phyloP scores from a whole-genome alignment of 2,888 invertebrate species.

The Osmoderma eremita region DNA sequence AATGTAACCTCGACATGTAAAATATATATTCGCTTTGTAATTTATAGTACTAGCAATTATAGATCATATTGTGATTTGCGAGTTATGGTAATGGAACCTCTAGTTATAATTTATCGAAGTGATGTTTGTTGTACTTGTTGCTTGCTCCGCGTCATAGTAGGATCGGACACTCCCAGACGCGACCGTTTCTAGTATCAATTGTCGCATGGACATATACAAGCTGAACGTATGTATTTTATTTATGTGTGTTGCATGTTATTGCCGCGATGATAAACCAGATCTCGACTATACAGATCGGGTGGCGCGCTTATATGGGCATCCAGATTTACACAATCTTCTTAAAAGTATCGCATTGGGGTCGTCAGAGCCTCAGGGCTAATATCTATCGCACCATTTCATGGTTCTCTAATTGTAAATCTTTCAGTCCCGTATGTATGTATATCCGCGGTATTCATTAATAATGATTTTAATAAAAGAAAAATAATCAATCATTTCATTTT shows the following conservation, averaged over 20 bases:
- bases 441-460: too few species aligned
- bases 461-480: too few species aligned
- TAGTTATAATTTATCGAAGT: slow-evolving; percentile 47
- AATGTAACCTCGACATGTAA: slow-evolving; percentile 35
- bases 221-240: slow-evolving; percentile 4
- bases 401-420: too few species aligned
- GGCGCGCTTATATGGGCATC: not conserved
- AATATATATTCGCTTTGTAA: slow-evolving; percentile 53
- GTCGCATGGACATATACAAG: slow-evolving; percentile 28
- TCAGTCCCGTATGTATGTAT: too few species aligned
- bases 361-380: too few species aligned
- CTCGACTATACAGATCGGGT: slow-evolving; percentile 9
- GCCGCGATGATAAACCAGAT: slow-evolving; percentile 19
- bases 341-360: too few species aligned
- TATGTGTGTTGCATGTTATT: slow-evolving; percentile 16
- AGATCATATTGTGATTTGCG: slow-evolving; percentile 56
- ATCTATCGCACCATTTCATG: too few species aligned
- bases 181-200: slow-evolving; percentile 36
- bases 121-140: slow-evolving; percentile 43
- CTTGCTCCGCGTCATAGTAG: slow-evolving; percentile 41
- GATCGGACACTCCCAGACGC: slow-evolving; percentile 46
- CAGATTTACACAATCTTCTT: too few species aligned
- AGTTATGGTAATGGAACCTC: slow-evolving; percentile 45
- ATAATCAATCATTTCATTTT: too few species aligned
- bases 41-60: slow-evolving; percentile 56